A percentile compares a stretch with the other conserved stretches of the same genome.
Evolutionary conservation across 2,888 invertebrate genomes (phyloP).

Genomic region (Uropetala carovei): DNA sequence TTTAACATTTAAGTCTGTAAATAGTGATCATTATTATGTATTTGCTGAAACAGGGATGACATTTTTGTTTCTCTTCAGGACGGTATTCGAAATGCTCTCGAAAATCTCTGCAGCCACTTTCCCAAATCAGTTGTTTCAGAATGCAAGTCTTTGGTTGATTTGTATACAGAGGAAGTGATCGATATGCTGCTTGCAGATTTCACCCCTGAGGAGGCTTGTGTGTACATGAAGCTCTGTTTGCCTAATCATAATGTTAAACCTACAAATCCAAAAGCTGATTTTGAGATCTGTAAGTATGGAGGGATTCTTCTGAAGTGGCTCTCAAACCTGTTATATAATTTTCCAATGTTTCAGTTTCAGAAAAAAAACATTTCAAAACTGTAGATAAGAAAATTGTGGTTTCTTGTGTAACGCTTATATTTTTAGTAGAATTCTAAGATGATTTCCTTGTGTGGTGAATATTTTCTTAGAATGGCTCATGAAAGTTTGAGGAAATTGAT

Average conservation of each 20-base stretch:
- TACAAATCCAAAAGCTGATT: constrained; percentile 73
- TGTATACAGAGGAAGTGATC: constrained; percentile 85
- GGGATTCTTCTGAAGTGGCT: not conserved
- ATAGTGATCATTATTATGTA: not conserved
- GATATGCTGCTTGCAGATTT: constrained; percentile 88
- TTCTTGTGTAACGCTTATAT: too few relatives aligned
- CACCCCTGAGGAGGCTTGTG: constrained; percentile 86
- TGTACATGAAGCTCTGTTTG: constrained; percentile 85
- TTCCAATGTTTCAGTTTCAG: too few relatives aligned
- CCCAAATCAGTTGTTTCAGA: constrained; percentile 80
- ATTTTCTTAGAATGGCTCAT: too few relatives aligned
- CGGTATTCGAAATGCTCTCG: constrained; percentile 82
- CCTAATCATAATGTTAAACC: constrained; percentile 72
- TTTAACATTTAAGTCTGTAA: constrained; percentile 45
- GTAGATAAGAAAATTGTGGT: too few relatives aligned
- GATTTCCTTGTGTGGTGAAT: too few relatives aligned
- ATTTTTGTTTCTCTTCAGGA: constrained; percentile 76
- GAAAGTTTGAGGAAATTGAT: too few relatives aligned
- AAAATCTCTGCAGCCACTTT: constrained; percentile 83
- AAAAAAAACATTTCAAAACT: too few relatives aligned
- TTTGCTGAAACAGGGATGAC: constrained; percentile 34
- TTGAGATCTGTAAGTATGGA: constrained; percentile 76
- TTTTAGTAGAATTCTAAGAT: too few relatives aligned
- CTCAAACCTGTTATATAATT: too few relatives aligned
- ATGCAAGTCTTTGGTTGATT: constrained; percentile 86